Percentiles rank a stretch among this genome's conserved stretches.
These are phyloP conservation scores for Caenorhabditis briggsae DNA, from an alignment of 1,140 invertebrate species.

Conservation along the genomic window DNA sequence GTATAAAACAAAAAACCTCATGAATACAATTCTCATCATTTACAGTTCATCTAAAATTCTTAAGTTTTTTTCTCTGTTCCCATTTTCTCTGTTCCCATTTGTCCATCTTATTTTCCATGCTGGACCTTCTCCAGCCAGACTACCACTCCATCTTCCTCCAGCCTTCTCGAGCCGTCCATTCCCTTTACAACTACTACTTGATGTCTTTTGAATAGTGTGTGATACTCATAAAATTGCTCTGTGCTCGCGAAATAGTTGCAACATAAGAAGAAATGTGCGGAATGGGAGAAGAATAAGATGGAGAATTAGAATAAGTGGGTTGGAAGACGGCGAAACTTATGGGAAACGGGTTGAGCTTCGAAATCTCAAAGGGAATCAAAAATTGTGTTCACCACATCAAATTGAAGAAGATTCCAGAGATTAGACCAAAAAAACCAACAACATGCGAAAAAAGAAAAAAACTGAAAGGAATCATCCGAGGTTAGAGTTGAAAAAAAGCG, in stretches of 20 bases:
- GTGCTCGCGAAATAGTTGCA: slow-evolving; percentile 2
- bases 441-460: neutral
- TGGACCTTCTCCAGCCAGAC: neutral
- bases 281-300: slow-evolving; percentile 15
- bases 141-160: neutral
- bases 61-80: neutral
- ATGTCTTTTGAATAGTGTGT: slow-evolving; percentile 39
- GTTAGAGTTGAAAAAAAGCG: slow-evolving; percentile 34
- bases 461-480: slow-evolving; percentile 14
- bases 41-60: slow-evolving; percentile 42
- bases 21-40: neutral
- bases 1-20: neutral
- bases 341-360: neutral
- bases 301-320: neutral
- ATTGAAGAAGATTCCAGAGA: slow-evolving; percentile 2
- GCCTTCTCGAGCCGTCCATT: neutral
- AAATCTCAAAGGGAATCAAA: slow-evolving; percentile 55
- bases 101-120: neutral
- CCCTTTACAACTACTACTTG: neutral
- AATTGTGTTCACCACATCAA: slow-evolving; percentile 53
- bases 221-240: slow-evolving; percentile 38
- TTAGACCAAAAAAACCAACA: neutral
- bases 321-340: too few species aligned
- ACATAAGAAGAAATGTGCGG: too few species aligned
- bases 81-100: neutral